Evolutionary conservation across 2,113 vertebrate species (phyloP), one percentile per base, ranked within the genome.

Genomic region (Lepus timidus): DNA sequence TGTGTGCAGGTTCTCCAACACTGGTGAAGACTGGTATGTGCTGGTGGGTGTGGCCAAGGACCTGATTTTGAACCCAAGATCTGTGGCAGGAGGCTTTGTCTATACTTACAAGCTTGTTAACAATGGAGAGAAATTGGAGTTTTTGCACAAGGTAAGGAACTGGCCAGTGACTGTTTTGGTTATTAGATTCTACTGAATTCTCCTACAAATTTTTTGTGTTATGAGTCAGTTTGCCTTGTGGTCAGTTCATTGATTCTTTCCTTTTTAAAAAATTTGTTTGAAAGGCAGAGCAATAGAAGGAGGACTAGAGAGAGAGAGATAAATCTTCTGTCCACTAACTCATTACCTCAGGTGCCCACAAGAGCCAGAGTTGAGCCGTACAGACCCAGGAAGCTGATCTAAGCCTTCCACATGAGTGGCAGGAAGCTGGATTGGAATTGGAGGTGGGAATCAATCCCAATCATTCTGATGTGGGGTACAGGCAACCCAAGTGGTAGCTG

Each of bases 1-100:
- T 0, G 99, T 99, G 44, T 99, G 99, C 94, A 98, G 99, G 2
- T 99, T 99, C 96, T 98, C 98, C 92, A 99, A 99, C 76, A 98
- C 99, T 0, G 99, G 99, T 0, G 99, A 99, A 1, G 99, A 99
- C 51, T 99, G 99, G 99, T 99, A 99, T 0, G 99, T 99, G 95
- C 98, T 99, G 93, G 99, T 99, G 87, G 99, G 99, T 0, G 99
- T 99, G 0, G 99, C 99, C 97, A 99, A 99, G 98, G 99, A 99
- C 97, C 98, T 99, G 97, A 99, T 99, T 27, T 98, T 99, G 84
- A 99, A 99, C 96, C 99, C 99, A 0, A 99, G 99, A 80, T 99
- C 99, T 0, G 99, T 99, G 44, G 98, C 98, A 1, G 99, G 99
- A 0, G 99, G 99, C 3, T 99, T 99, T 94, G 99, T 99, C 95